Percentiles rank a stretch among this genome's conserved stretches.
These are phyloP conservation scores for Antidorcas marsupialis DNA, from an alignment of 2,113 vertebrate genomes.

Conservation along the genomic window DNA sequence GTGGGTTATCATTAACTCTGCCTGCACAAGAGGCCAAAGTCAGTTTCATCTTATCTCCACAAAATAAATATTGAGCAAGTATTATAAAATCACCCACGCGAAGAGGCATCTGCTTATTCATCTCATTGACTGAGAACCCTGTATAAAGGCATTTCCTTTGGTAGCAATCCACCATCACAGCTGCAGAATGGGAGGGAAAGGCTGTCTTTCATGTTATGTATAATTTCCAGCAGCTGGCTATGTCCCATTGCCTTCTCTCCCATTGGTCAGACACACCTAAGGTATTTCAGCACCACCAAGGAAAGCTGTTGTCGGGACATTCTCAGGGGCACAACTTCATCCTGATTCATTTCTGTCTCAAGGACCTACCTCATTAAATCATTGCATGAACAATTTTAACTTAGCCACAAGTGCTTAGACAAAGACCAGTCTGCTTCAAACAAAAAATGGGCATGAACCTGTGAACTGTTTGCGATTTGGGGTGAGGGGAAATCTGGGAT, in stretches of 20 bases:
- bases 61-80: neutral
- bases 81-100: neutral
- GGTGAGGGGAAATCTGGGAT: neutral
- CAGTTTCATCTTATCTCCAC: neutral
- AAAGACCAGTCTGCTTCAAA: neutral
- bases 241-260: neutral
- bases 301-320: neutral
- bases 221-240: neutral
- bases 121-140: neutral
- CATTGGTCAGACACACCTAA: neutral
- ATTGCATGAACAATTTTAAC: neutral
- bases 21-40: neutral
- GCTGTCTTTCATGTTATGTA: fast-evolving
- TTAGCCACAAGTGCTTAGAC: neutral
- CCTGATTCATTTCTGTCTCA: neutral
- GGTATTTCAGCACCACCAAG: neutral
- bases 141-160: neutral
- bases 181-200: neutral
- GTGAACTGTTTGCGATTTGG: neutral
- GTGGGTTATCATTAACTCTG: neutral
- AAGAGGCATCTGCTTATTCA: neutral
- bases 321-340: neutral
- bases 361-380: neutral
- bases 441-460: neutral
- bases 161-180: neutral